Percentiles rank a stretch among this genome's conserved stretches.
Evolutionary conservation across 2,888 invertebrate species (phyloP).

Genomic region (Petrolisthes cinctipes): DNA sequence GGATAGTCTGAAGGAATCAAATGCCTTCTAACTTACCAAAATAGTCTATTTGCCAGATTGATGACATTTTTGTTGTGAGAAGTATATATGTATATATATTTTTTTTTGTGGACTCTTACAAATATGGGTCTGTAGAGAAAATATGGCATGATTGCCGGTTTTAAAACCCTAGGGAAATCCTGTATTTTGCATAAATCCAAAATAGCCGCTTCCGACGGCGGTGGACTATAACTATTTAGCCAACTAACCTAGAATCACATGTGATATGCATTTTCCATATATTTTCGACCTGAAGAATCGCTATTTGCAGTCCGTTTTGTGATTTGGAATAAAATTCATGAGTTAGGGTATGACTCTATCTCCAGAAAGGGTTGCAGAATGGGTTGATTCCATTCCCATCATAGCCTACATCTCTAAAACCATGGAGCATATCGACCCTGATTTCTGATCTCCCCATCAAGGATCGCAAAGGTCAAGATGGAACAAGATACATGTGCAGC

Average conservation of each 20-base stretch:
- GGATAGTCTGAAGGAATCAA: too few species aligned
- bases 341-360: neutral
- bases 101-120: slow-evolving; percentile 4
- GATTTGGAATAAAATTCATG: slow-evolving; percentile 20
- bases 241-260: slow-evolving; percentile 7
- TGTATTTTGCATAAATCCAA: slow-evolving; percentile 18
- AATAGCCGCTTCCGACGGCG: neutral
- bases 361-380: slow-evolving; percentile 12
- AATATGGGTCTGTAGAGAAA: slow-evolving; percentile 11
- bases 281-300: neutral
- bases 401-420: slow-evolving; percentile 25
- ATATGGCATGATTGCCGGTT: slow-evolving; percentile 1
- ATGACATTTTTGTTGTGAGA: neutral
- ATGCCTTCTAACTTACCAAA: too few species aligned
- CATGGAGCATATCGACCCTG: slow-evolving; percentile 30
- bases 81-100: too few species aligned
- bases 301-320: neutral
- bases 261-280: slow-evolving; percentile 14
- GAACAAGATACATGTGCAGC: slow-evolving; percentile 1
- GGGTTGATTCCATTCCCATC: slow-evolving; percentile 20
- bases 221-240: neutral
- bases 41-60: slow-evolving; percentile 18
- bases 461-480: slow-evolving; percentile 13
- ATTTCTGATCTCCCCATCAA: slow-evolving; percentile 9
- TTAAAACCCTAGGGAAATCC: slow-evolving; percentile 4